A percentile compares a stretch with the other conserved stretches of the same genome.
Evolutionary conservation across 2,113 vertebrate species (phyloP).

Genomic region (Cercocebus atys): DNA sequence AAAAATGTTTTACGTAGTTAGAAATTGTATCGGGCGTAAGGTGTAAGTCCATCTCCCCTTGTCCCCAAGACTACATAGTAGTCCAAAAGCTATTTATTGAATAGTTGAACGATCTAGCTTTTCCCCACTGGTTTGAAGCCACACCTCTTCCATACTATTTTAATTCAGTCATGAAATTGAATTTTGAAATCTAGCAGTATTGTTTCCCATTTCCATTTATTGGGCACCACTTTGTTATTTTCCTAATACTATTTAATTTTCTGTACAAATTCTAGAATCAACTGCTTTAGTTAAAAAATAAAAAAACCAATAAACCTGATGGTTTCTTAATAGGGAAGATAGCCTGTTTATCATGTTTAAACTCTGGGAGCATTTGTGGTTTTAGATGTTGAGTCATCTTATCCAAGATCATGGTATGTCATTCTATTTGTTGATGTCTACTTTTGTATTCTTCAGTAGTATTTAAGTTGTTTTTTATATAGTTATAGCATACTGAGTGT

Average conservation of each 20-base stretch:
- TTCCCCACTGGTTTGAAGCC: neutral
- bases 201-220: neutral
- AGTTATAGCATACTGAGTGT: neutral
- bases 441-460: neutral
- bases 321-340: neutral
- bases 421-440: neutral
- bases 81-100: neutral
- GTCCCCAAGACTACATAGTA: neutral
- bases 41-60: neutral
- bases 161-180: neutral
- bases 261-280: neutral
- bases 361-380: neutral
- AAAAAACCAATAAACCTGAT: neutral
- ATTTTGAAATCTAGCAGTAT: neutral
- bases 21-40: neutral
- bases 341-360: neutral
- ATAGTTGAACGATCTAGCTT: neutral
- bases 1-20: neutral
- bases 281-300: neutral
- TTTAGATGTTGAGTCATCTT: constrained; percentile 3
- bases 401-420: neutral
- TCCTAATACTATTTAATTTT: neutral
- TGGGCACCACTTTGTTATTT: neutral
- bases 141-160: neutral
- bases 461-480: neutral